These are phyloP conservation scores for Danionella cerebrum DNA, from an alignment of 2,113 vertebrate genomes.

Conservation along the genomic window DNA sequence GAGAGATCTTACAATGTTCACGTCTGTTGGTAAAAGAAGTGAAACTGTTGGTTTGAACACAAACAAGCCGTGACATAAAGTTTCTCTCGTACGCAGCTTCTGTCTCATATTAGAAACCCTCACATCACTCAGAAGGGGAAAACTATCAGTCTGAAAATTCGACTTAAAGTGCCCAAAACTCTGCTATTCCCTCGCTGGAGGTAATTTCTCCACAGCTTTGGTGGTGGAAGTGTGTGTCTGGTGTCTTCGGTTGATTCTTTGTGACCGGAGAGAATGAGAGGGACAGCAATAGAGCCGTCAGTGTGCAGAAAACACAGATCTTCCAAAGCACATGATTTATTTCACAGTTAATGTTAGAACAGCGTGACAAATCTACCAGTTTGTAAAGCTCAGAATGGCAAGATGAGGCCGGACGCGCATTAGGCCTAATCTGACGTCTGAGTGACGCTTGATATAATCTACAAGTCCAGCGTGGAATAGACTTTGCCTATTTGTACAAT, in stretches of 20 bases:
- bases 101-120: background rate
- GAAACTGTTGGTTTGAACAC: background rate
- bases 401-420: background rate
- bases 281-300: background rate
- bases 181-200: background rate
- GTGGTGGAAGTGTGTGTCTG: background rate
- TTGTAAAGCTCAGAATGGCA: background rate
- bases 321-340: slow-evolving; percentile 13
- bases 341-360: slow-evolving; percentile 5
- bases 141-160: background rate
- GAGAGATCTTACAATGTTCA: too few species aligned
- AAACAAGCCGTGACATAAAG: background rate
- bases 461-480: slow-evolving; percentile 1
- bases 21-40: background rate
- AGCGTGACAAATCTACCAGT: slow-evolving; percentile 5
- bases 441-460: slow-evolving; percentile 16
- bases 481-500: background rate
- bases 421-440: slow-evolving; percentile 17
- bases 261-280: slow-evolving; percentile 1
- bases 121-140: background rate
- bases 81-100: background rate
- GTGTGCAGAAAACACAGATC: slow-evolving; percentile 1
- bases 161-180: background rate
- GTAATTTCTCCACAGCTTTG: background rate
- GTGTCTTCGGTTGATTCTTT: background rate